These are phyloP conservation scores for Chrysoperla carnea DNA, from an alignment of 1,140 invertebrate genomes.

Conservation along the genomic window DNA sequence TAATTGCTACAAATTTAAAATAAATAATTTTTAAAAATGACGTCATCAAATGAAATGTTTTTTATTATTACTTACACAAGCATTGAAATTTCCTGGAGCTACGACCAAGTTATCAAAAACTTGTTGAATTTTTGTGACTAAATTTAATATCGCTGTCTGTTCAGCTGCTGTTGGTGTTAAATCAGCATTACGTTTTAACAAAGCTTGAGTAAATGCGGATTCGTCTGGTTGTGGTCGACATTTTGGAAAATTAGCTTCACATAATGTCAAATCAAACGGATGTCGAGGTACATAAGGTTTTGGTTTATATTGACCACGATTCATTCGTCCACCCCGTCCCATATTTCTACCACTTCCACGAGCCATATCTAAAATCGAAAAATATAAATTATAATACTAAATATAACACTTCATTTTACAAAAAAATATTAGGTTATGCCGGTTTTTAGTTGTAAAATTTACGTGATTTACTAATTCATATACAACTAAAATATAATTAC, in stretches of 20 bases:
- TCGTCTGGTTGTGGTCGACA: conserved; percentile 72
- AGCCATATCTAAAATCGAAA: conserved; percentile 25
- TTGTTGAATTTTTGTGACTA: conserved; percentile 84
- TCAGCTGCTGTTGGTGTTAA: conserved; percentile 77
- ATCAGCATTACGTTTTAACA: conserved; percentile 80
- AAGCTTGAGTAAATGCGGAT: conserved; percentile 66
- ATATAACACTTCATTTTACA: too few relatives aligned
- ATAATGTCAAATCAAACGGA: conserved; percentile 79
- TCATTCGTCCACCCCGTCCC: conserved; percentile 42
- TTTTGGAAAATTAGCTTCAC: conserved; percentile 73
- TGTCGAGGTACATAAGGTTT: conserved; percentile 67
- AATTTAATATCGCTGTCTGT: conserved; percentile 75
- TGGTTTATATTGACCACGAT: conserved; percentile 43
- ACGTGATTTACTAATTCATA: too few relatives aligned
- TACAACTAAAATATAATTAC: too few relatives aligned
- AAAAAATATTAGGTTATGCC: too few relatives aligned
- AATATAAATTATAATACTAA: neutral
- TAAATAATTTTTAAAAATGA: neutral
- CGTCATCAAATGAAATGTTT: neutral
- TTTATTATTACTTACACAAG: conserved; percentile 61
- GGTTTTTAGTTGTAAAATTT: too few relatives aligned
- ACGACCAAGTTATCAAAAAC: conserved; percentile 88
- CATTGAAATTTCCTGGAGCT: conserved; percentile 82
- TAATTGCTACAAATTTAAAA: conserved; percentile 55
- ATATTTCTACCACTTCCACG: conserved; percentile 34